Evolutionary conservation across 1,140 invertebrate species (phyloP).

Genomic region (Pachypeltis micranthus): DNA sequence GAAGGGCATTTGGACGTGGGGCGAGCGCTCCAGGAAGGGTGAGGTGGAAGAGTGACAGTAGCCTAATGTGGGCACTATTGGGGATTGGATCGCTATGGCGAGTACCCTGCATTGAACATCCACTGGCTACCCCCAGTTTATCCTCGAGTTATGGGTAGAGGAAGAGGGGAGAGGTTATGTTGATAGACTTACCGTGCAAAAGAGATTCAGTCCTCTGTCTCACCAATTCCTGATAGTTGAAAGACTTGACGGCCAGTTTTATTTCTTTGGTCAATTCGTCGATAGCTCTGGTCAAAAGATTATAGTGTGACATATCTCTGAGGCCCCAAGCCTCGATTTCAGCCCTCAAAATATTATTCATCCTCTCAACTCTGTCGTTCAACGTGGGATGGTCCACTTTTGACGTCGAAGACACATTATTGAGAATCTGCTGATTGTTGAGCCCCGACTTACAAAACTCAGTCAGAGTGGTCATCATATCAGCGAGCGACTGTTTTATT

Average conservation of each 20-base stretch:
- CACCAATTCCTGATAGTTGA: not conserved
- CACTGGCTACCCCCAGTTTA: no score
- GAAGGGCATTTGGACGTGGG: no score
- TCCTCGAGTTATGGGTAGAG: no score
- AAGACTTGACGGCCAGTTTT: not conserved
- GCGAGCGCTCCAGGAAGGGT: no score
- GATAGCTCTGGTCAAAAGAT: not conserved
- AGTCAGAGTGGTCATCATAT: not conserved
- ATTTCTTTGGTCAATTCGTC: constrained; percentile 1
- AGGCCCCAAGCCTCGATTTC: not conserved
- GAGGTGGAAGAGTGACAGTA: no score
- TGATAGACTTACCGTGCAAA: not conserved
- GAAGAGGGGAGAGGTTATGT: no score
- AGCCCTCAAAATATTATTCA: not conserved
- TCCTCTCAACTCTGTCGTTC: not conserved
- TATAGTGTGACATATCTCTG: not conserved
- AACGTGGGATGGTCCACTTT: not conserved
- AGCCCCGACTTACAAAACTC: not conserved
- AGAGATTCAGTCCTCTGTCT: not conserved
- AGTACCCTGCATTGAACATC: no score
- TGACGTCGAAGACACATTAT: not conserved
- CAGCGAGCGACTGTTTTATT: not conserved
- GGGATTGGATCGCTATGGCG: no score
- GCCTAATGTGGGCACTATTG: no score
- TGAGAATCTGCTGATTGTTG: not conserved